phyloP scores from a whole-genome alignment of 1,140 invertebrate species.

The Aporrectodea caliginosa region DNA sequence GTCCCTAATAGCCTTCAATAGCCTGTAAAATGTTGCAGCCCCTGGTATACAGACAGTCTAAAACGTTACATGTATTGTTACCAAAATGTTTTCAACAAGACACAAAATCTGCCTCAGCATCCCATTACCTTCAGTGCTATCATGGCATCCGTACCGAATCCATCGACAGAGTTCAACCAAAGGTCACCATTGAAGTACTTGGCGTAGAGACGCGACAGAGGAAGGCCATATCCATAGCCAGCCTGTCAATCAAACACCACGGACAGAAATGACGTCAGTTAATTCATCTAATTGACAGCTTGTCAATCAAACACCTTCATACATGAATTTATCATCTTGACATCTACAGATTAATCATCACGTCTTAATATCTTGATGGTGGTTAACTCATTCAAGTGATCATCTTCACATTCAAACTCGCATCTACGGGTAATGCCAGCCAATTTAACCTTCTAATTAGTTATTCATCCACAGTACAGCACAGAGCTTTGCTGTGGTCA shows the following conservation, averaged over 20 bases:
- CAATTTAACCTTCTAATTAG: too few species aligned
- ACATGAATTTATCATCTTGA: too few species aligned
- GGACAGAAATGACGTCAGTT: too few species aligned
- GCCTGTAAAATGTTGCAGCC: not conserved
- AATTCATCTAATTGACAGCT: too few species aligned
- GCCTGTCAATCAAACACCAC: constrained; percentile 42
- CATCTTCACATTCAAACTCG: too few species aligned
- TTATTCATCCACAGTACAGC: too few species aligned
- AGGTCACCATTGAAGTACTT: constrained; percentile 97
- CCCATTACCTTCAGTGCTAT: constrained; percentile 86
- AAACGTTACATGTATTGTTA: not conserved
- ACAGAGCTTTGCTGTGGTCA: too few species aligned
- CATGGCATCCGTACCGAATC: constrained; percentile 92
- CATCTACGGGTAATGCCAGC: too few species aligned
- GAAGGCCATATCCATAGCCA: constrained; percentile 96
- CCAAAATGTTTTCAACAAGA: not conserved
- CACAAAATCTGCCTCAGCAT: not conserved
- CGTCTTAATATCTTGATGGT: too few species aligned
- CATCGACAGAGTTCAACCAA: constrained; percentile 85
- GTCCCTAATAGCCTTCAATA: not conserved
- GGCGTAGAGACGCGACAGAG: constrained; percentile 94
- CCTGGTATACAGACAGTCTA: not conserved
- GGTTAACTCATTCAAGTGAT: too few species aligned
- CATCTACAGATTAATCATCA: too few species aligned
- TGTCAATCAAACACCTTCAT: too few species aligned